These are phyloP conservation scores for Hippocampus mohnikei DNA, from an alignment of 2,113 vertebrate genomes.

Conservation along the genomic window DNA sequence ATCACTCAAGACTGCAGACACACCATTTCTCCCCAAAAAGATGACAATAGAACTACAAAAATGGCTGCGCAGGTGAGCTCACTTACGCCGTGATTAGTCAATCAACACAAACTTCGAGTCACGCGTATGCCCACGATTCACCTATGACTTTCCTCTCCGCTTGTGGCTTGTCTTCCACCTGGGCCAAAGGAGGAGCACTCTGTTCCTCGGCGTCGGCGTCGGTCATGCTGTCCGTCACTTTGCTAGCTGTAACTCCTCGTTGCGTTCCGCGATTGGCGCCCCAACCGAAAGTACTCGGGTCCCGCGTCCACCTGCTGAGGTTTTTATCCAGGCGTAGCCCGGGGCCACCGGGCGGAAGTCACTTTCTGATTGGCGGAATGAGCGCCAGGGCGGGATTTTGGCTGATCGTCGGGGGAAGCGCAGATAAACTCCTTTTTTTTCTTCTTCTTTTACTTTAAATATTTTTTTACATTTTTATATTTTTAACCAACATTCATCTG, in stretches of 20 bases:
- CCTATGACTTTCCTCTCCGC: constrained; percentile 75
- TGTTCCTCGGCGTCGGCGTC: constrained; percentile 72
- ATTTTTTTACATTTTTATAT: too few relatives aligned
- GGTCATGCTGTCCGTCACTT: constrained; percentile 64
- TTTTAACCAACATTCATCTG: background rate
- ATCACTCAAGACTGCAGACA: too few relatives aligned
- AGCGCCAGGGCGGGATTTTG: background rate
- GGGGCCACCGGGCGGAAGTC: background rate
- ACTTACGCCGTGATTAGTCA: background rate
- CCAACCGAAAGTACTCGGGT: background rate
- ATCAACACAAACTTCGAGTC: background rate
- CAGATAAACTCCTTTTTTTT: background rate
- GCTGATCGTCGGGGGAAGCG: background rate
- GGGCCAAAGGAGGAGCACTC: constrained; percentile 55
- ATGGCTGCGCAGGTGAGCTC: background rate
- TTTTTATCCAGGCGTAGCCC: background rate
- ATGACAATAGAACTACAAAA: background rate
- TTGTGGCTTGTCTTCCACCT: constrained; percentile 57
- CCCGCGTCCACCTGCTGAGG: background rate
- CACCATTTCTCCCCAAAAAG: background rate
- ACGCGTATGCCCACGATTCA: constrained; percentile 28
- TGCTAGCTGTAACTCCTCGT: constrained; percentile 10
- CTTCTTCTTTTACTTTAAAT: background rate
- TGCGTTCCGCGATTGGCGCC: constrained; percentile 34
- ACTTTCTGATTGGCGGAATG: background rate